Evolutionary conservation across 2,888 invertebrate species (phyloP).

Genomic region (Pammene aurita): DNA sequence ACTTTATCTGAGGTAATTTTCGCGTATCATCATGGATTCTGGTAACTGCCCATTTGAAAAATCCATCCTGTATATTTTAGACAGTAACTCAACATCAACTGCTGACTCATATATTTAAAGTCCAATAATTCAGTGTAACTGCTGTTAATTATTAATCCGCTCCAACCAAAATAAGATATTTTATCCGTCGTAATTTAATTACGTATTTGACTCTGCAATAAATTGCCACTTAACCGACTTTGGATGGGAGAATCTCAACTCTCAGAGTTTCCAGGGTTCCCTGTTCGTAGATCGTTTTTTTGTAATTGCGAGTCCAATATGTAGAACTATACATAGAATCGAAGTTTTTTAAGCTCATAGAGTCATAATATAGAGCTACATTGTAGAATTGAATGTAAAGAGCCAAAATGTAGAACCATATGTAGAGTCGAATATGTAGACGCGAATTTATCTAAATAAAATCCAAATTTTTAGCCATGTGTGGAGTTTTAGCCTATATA

Average conservation of each 20-base stretch:
- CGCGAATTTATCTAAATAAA: too few relatives aligned
- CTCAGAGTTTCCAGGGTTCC: constrained; percentile 21
- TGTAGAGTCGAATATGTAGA: too few relatives aligned
- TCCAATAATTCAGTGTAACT: constrained; percentile 10
- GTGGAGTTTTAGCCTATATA: too few relatives aligned
- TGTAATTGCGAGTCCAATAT: too few relatives aligned
- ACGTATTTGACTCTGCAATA: constrained; percentile 47
- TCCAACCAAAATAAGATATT: constrained; percentile 44
- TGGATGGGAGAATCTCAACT: constrained; percentile 10
- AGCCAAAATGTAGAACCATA: too few relatives aligned
- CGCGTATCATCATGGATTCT: background rate
- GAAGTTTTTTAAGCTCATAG: too few relatives aligned
- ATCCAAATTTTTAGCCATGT: too few relatives aligned
- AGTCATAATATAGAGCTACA: too few relatives aligned
- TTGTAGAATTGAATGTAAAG: too few relatives aligned
- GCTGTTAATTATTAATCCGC: constrained; percentile 21
- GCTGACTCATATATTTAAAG: background rate
- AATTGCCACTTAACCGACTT: constrained; percentile 40
- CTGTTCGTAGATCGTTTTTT: background rate
- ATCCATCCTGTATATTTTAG: too few relatives aligned
- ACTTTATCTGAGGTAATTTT: too few relatives aligned
- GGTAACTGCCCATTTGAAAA: background rate
- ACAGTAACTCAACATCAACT: background rate
- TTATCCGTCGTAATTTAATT: constrained; percentile 54
- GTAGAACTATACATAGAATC: too few relatives aligned